Evolutionary conservation across 2,888 invertebrate species (phyloP).

Genomic region (Cistogaster globosa): DNA sequence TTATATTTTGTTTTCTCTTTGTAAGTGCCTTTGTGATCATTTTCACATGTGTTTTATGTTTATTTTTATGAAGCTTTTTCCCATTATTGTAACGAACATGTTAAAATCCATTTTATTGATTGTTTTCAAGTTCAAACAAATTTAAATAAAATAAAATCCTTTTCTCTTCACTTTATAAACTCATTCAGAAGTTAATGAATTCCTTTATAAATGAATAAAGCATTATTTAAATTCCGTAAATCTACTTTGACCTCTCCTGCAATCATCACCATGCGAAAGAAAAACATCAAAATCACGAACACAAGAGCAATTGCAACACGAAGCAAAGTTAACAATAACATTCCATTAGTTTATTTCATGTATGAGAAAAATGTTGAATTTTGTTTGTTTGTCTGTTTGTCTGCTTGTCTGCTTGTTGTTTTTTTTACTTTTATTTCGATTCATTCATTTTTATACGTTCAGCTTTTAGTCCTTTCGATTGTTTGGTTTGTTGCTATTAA

Average conservation of each 20-base stretch:
- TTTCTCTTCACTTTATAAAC: conserved; percentile 38
- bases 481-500: conserved; percentile 47
- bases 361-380: conserved; percentile 41
- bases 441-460: conserved; percentile 23
- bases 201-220: conserved; percentile 55
- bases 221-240: conserved; percentile 61
- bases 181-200: conserved; percentile 59
- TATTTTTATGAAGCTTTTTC: background rate
- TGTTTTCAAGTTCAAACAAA: conserved; percentile 57
- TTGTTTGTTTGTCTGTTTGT: conserved; percentile 9
- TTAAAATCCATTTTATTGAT: conserved; percentile 31
- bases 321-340: conserved; percentile 61
- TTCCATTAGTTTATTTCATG: conserved; percentile 65
- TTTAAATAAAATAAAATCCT: conserved; percentile 57
- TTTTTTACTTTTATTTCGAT: conserved; percentile 26
- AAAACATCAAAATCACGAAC: conserved; percentile 44
- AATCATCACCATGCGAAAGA: conserved; percentile 55
- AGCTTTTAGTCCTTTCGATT: background rate
- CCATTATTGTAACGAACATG: background rate
- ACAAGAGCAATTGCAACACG: conserved; percentile 26
- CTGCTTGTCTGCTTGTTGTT: conserved; percentile 21
- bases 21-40: too few species aligned
- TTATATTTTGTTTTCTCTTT: too few species aligned
- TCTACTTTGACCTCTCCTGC: conserved; percentile 53
- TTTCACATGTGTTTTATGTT: background rate